These are phyloP conservation scores for Carcharodon carcharias DNA, from an alignment of 2,797 vertebrate genomes.

Conservation along the genomic window DNA sequence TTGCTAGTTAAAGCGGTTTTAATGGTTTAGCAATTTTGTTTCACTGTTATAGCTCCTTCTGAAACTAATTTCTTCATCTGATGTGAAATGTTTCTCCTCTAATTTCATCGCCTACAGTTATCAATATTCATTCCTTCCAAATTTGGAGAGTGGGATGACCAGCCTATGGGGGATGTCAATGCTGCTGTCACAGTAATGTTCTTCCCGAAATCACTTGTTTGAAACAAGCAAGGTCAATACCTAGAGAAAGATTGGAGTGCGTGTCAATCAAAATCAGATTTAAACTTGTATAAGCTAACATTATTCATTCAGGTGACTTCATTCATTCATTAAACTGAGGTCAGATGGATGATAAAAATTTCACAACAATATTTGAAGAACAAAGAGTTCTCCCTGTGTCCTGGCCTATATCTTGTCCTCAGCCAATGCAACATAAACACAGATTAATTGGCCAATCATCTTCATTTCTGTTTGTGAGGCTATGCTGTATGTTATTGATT, in stretches of 20 bases:
- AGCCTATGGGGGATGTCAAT: neutral
- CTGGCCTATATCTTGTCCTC: neutral
- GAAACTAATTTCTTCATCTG: neutral
- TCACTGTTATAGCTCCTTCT: neutral
- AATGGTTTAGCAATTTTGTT: neutral
- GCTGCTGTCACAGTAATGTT: neutral
- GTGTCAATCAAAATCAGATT: neutral
- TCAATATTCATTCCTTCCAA: neutral
- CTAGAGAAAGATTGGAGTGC: neutral
- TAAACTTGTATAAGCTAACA: neutral
- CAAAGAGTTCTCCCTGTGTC: neutral
- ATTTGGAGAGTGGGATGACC: neutral
- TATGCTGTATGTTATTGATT: neutral
- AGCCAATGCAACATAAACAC: neutral
- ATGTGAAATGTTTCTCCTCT: neutral
- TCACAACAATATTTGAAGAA: neutral
- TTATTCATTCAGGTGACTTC: slow-evolving; percentile 15
- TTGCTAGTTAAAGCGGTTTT: neutral
- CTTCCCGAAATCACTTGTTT: neutral
- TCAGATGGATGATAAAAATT: neutral
- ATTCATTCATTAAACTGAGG: neutral
- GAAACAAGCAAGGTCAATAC: neutral
- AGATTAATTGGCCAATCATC: neutral
- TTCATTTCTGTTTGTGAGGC: neutral
- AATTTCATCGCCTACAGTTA: neutral